These are phyloP conservation scores for Lycocerus yunnanus DNA, from an alignment of 2,888 invertebrate genomes.

Conservation along the genomic window DNA sequence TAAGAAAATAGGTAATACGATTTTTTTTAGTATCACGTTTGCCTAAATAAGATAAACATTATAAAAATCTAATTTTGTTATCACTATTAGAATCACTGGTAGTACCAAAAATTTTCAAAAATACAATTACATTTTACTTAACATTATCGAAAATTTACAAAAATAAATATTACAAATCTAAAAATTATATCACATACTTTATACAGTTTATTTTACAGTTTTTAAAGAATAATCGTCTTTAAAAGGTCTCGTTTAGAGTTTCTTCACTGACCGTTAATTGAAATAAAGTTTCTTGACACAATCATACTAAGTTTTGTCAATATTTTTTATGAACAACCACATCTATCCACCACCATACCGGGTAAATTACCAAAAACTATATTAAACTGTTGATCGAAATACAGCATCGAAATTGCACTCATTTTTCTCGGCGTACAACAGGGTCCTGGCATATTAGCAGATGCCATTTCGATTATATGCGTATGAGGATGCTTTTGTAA, in stretches of 20 bases:
- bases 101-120: conserved; percentile 27
- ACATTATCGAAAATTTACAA: conserved; percentile 30
- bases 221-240: neutral
- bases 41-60: neutral
- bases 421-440: conserved; percentile 92
- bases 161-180: conserved; percentile 34
- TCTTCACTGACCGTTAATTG: neutral
- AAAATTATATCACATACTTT: conserved; percentile 34
- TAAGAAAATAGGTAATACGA: neutral
- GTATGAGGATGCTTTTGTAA: conserved; percentile 87
- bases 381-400: conserved; percentile 86
- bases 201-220: conserved; percentile 29
- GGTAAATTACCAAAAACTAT: conserved; percentile 87
- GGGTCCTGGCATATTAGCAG: conserved; percentile 77
- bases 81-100: conserved; percentile 27
- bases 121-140: conserved; percentile 22
- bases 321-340: conserved; percentile 80
- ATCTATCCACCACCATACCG: conserved; percentile 93
- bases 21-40: neutral
- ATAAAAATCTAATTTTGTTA: conserved; percentile 19
- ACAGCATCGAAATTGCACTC: conserved; percentile 88
- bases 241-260: neutral
- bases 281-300: neutral
- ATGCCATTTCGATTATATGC: conserved; percentile 82
- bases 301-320: neutral